Evolutionary conservation across 2,797 vertebrate genomes (phyloP), one percentile per base, ranked within the genome.

Genomic region (Choloepus didactylus): DNA sequence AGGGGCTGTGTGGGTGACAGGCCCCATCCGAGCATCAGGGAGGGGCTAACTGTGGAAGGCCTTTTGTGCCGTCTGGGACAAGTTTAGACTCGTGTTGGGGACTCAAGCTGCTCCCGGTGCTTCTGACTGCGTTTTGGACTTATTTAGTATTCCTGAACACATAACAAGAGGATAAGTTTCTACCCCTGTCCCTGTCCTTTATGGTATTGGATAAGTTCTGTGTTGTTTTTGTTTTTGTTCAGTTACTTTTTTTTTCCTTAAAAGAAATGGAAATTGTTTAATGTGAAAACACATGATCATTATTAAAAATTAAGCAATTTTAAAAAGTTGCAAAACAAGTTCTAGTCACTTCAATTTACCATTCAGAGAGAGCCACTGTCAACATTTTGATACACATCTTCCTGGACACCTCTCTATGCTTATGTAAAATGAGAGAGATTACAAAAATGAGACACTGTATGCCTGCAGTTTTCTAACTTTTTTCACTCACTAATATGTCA

Each of bases 201-300:
- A 67, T 7, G 49, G 19, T 49, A 59, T 56, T 72, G 51, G 44
- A 21, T 73, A 88, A 59, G 16, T 59, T 66, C 51, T 93, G 16
- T 69, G 5, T 62, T 80, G 16, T 81, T 88, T 69, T 89, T 69
- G 46, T 60, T 64, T 88, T 72, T 75, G 76, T 70, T 51, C 35
- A 76, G 46, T 90, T 49, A 35, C 9, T 49, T 79, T 56, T 66
- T 77, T 66, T 94, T 27, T 64, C 54, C 62, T 84, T 79, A 31
- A 87, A 81, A 89, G 44, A 87, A 87, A 54, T 82, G 19, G 56
- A 87, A 83, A 79, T 51, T 90, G 46, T 21, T 64, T 83, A 54
- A 72, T 77, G 54, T 69, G 81, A 93, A 73, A 95, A 69, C 54
- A 64, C 1, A n/a, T 70, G 2, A 9, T 84, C 46, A 21, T 51